phyloP scores from a whole-genome alignment of 1,140 invertebrate species.

The Pygmarrhopalites habei region DNA sequence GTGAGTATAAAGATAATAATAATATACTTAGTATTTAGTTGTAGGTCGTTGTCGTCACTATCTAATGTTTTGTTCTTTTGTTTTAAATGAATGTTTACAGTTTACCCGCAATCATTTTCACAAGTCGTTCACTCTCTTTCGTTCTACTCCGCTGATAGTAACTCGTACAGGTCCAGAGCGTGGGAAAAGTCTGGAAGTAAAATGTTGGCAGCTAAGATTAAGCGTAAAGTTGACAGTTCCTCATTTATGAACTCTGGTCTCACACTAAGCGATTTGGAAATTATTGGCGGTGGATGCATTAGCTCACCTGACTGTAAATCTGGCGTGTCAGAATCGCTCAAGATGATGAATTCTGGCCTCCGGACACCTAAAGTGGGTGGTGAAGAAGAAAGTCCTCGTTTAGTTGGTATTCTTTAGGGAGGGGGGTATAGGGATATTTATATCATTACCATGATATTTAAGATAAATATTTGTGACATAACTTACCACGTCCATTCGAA shows the following conservation, averaged over 20 bases:
- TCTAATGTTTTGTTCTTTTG: background rate
- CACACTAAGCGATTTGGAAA: constrained; percentile 4
- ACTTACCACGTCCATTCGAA: too few relatives aligned
- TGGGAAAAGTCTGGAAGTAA: constrained; percentile 31
- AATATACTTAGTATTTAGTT: background rate
- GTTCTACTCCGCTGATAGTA: constrained; percentile 23
- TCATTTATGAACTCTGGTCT: constrained; percentile 10
- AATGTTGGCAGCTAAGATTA: constrained; percentile 27
- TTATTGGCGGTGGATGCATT: background rate
- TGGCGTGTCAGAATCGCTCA: too few relatives aligned
- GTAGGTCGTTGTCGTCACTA: background rate
- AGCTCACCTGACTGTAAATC: constrained; percentile 9
- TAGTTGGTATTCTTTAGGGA: too few relatives aligned
- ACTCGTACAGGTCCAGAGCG: constrained; percentile 8
- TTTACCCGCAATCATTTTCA: background rate
- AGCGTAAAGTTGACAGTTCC: constrained; percentile 14
- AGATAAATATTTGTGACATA: too few relatives aligned
- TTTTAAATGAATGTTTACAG: background rate
- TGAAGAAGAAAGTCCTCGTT: too few relatives aligned
- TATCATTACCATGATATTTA: too few relatives aligned
- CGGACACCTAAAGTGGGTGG: constrained; percentile 1
- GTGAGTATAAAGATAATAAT: background rate
- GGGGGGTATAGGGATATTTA: too few relatives aligned
- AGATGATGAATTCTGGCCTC: background rate
- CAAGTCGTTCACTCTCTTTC: constrained; percentile 13